Base-by-base conservation (phyloP, 1,140 invertebrate genomes). In the Lysiphlebus fabarum region DNA sequence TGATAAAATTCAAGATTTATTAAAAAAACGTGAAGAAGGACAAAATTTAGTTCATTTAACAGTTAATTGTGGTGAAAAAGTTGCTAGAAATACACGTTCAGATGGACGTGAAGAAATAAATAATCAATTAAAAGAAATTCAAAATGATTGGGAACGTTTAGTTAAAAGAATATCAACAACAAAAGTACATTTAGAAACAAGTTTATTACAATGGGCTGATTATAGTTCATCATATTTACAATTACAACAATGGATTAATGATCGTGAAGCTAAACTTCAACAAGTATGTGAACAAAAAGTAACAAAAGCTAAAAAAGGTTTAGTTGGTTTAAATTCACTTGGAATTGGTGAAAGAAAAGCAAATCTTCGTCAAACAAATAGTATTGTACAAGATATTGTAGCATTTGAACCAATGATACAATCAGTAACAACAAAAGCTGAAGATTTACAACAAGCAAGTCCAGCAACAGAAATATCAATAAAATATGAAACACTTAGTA, bases 391-490 rank as follows among this genome's bases (percentile, higher is more conserved):
- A 78, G 93, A 96, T 77, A 95, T 96, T 67, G 92, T 95, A 55
- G 92, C 91, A 12, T 93, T 95, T 78, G 92, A 95, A 75, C 93
- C 93, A 5, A 95, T 95, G 91, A 95, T 96, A 65, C 91, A 94
- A 72, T 94, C 92, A 38, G 91, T 95, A 10, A 89, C 91, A 44
- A 91, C 88, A 38, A 95, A 95, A 82, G 93, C 92, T 55, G 92
- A 92, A 67, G 91, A 93, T 78, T 77, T 94, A 55, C 88, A 88
- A 77, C 91, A 92, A 78, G 90, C 88, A 51, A 88, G 86, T 49
- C 91, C 91, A 6, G 90, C 91, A 8, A 90, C 90, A 5, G 92
- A 95, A 77, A 95, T 96, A 36, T 90, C 91, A 0, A 88, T 84
- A 47, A 94, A 95, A 79, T 96, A 95, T 68, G 89, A 95, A 76